These are phyloP conservation scores for Phragmatobia fuliginosa DNA, from an alignment of 2,888 invertebrate genomes.

Conservation along the genomic window DNA sequence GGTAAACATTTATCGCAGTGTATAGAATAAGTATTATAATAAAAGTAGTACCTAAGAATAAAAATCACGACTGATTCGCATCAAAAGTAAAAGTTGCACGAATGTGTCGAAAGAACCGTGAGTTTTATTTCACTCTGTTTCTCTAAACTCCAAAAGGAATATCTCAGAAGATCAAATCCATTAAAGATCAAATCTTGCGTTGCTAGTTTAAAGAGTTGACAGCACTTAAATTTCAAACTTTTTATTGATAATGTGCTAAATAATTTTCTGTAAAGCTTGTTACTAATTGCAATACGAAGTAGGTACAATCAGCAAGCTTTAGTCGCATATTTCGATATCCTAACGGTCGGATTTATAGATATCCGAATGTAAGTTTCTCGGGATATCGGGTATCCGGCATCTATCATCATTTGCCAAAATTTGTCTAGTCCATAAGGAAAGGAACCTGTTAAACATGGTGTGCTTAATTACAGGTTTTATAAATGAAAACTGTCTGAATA, in stretches of 20 bases:
- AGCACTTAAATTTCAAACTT: not conserved
- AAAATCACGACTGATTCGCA: no score
- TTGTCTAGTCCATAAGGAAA: not conserved
- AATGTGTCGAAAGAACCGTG: not conserved
- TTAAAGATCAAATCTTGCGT: not conserved
- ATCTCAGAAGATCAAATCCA: not conserved
- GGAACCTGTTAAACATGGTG: not conserved
- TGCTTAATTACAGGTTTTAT: not conserved
- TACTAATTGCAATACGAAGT: not conserved
- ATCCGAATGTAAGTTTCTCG: not conserved
- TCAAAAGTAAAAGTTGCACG: not conserved
- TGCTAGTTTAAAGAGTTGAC: not conserved
- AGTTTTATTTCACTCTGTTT: not conserved
- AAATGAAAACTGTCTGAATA: not conserved
- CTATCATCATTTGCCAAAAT: not conserved
- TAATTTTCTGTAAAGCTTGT: not conserved
- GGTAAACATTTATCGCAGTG: no score
- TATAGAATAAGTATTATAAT: no score
- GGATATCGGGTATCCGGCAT: not conserved
- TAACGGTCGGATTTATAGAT: not conserved
- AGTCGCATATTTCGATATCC: not conserved
- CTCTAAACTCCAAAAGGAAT: not conserved
- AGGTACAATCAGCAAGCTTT: not conserved
- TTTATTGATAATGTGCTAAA: not conserved
- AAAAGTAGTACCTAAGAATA: no score